These are phyloP conservation scores for Odontophorus gujanensis DNA, from an alignment of 2,113 vertebrate genomes.

Conservation along the genomic window DNA sequence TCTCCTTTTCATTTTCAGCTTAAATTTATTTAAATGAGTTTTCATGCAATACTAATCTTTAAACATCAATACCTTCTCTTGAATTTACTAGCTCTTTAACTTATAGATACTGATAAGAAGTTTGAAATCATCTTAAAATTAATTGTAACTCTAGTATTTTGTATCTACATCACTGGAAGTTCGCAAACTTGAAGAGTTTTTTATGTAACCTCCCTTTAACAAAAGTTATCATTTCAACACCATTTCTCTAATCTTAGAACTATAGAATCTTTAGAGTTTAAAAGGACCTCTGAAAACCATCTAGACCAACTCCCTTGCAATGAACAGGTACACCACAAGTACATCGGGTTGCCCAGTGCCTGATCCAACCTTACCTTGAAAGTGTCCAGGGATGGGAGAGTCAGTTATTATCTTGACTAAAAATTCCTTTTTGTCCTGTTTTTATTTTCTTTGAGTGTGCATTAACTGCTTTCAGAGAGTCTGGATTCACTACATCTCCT, in stretches of 20 bases:
- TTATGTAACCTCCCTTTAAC: not conserved
- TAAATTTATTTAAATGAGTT: not conserved
- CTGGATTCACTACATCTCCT: not conserved
- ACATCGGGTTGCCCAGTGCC: too few relatives aligned
- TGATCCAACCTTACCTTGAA: too few relatives aligned
- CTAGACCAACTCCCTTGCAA: too few relatives aligned
- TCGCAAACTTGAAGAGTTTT: not conserved
- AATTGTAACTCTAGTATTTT: not conserved
- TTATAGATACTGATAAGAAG: not conserved
- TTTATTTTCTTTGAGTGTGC: not conserved
- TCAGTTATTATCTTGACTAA: not conserved
- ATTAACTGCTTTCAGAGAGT: not conserved
- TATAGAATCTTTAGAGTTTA: too few relatives aligned
- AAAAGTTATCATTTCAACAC: not conserved
- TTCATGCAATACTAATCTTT: not conserved
- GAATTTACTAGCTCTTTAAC: not conserved
- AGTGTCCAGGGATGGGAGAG: not conserved
- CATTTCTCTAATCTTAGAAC: not conserved
- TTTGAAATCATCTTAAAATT: not conserved
- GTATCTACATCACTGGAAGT: not conserved
- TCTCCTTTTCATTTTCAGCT: not conserved
- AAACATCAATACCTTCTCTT: not conserved
- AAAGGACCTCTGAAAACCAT: too few relatives aligned
- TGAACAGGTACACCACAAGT: too few relatives aligned
- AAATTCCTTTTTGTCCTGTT: not conserved